phyloP scores from a whole-genome alignment of 2,888 invertebrate genomes.

The Hypercompe scribonia region DNA sequence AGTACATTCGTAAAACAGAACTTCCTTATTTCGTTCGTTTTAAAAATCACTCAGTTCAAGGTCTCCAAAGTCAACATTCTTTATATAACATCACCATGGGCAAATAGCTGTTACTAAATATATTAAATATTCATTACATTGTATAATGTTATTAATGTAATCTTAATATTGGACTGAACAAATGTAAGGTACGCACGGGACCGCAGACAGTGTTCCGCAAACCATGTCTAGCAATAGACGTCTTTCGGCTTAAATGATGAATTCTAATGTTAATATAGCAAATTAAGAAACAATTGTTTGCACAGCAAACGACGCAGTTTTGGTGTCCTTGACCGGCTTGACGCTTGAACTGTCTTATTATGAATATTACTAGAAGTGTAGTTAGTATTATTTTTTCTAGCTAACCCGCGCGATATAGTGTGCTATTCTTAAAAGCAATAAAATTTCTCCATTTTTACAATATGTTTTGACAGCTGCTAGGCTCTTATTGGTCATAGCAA shows the following conservation, averaged over 20 bases:
- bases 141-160: neutral
- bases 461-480: too few relatives aligned
- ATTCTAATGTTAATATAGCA: constrained; percentile 7
- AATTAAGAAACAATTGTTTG: constrained; percentile 11
- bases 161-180: too few relatives aligned
- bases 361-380: neutral
- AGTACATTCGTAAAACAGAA: neutral
- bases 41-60: neutral
- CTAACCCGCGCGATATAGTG: too few relatives aligned
- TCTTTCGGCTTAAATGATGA: too few relatives aligned
- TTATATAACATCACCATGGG: neutral
- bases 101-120: neutral
- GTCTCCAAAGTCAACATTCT: neutral
- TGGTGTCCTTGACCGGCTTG: constrained; percentile 16
- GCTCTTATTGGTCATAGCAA: too few relatives aligned
- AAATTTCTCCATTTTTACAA: too few relatives aligned
- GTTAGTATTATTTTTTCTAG: neutral
- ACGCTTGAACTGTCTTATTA: constrained; percentile 2
- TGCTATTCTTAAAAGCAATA: too few relatives aligned
- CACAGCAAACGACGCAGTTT: constrained; percentile 3
- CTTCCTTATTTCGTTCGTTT: neutral
- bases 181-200: too few relatives aligned
- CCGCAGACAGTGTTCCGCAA: too few relatives aligned
- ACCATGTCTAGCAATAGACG: too few relatives aligned
- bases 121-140: constrained; percentile 3